These are phyloP conservation scores for Agonum fuliginosum DNA, from an alignment of 2,888 invertebrate species.

Conservation along the genomic window DNA sequence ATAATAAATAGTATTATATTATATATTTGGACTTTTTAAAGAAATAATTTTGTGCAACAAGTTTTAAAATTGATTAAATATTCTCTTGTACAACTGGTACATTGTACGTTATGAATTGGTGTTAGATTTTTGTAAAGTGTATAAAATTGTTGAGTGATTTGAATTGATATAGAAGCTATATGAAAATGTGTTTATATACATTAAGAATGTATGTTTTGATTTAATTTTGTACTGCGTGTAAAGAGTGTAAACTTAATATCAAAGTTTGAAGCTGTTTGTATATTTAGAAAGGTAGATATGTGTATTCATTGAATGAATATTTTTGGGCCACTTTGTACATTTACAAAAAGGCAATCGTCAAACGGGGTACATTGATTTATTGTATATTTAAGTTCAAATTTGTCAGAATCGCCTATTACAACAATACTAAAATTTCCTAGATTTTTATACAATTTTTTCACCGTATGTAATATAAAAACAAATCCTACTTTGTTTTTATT, in stretches of 20 bases:
- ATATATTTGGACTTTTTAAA: neutral
- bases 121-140: slow-evolving; percentile 23
- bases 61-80: slow-evolving; percentile 14
- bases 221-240: slow-evolving; percentile 6
- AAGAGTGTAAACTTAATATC: neutral
- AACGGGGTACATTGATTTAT: slow-evolving; percentile 50
- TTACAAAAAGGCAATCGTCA: slow-evolving; percentile 51
- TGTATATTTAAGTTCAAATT: slow-evolving; percentile 41
- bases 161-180: neutral
- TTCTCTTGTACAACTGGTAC: slow-evolving; percentile 24
- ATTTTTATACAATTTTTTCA: neutral
- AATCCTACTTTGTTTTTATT: too few species aligned
- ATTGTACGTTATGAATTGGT: slow-evolving; percentile 30
- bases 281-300: neutral
- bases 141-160: slow-evolving; percentile 14
- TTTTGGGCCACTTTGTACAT: slow-evolving; percentile 57
- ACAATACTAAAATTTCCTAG: neutral
- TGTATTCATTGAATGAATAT: slow-evolving; percentile 33
- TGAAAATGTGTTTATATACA: neutral
- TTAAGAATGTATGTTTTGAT: slow-evolving; percentile 22
- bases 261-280: slow-evolving; percentile 9
- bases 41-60: slow-evolving; percentile 7
- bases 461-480: neutral
- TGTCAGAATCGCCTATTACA: slow-evolving; percentile 20
- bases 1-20: too few species aligned